A percentile compares a stretch with the other conserved stretches of the same genome.
phyloP scores from a whole-genome alignment of 1,140 invertebrate genomes.

The Microplitis demolitor region DNA sequence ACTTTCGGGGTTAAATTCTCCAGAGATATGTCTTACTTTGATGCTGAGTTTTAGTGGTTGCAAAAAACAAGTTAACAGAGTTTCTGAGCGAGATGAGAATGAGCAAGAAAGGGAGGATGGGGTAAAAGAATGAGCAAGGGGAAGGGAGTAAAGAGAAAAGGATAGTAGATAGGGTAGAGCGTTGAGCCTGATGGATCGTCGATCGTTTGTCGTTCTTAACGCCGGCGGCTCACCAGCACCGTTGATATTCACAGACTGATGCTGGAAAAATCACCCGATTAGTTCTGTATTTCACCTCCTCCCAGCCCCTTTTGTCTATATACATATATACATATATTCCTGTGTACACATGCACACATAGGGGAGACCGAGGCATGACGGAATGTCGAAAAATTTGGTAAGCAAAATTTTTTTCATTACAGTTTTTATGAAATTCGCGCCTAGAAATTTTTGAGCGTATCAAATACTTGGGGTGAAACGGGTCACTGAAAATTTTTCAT shows the following conservation, averaged over 20 bases:
- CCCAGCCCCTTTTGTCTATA: background rate
- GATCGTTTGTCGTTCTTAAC: constrained; percentile 62
- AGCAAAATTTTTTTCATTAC: no score
- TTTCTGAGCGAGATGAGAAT: no score
- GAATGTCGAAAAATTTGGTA: no score
- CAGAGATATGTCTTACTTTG: background rate
- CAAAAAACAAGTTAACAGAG: constrained; percentile 20
- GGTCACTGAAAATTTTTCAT: no score
- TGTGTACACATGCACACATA: no score
- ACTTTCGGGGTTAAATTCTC: background rate
- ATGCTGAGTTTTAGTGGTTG: no score
- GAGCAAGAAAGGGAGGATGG: background rate
- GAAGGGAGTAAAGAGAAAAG: constrained; percentile 4
- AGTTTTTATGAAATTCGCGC: no score
- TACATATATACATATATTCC: no score
- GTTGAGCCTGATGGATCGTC: constrained; percentile 60
- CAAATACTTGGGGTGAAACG: no score
- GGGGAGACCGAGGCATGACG: no score
- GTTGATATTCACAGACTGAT: constrained; percentile 39
- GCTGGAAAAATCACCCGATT: constrained; percentile 30
- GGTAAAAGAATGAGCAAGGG: background rate
- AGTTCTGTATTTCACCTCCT: constrained; percentile 9
- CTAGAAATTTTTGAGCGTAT: no score
- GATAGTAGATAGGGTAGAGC: constrained; percentile 35
- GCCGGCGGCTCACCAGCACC: constrained; percentile 47